phyloP scores from a whole-genome alignment of 1,140 invertebrate genomes.

The Drosophila tristis region DNA sequence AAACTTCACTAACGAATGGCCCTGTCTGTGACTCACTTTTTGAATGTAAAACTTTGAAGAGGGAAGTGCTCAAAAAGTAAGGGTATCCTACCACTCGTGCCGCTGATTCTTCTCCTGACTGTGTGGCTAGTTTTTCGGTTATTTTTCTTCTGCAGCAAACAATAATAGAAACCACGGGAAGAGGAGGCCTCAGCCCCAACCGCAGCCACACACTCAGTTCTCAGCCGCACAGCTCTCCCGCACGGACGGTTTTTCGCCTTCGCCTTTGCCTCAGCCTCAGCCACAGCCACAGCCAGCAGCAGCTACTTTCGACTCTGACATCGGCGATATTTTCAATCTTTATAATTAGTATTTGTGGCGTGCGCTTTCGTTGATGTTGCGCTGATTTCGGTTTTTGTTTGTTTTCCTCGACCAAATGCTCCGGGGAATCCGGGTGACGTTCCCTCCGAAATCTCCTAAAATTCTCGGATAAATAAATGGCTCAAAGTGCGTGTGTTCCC shows the following conservation, averaged over 20 bases:
- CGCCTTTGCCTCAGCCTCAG: conserved; percentile 52
- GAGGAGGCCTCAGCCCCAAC: conserved; percentile 11
- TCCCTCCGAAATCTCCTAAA: not conserved
- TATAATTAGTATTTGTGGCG: conserved; percentile 83
- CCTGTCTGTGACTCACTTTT: too few species aligned
- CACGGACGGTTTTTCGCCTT: conserved; percentile 43
- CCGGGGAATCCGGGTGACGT: conserved; percentile 19
- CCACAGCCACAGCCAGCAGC: conserved; percentile 34
- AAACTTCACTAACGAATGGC: too few species aligned
- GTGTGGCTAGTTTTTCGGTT: conserved; percentile 45
- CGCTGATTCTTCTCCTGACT: conserved; percentile 15
- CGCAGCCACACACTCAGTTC: conserved; percentile 31
- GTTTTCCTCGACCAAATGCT: conserved; percentile 28
- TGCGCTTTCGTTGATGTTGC: conserved; percentile 81
- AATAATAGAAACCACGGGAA: conserved; percentile 70
- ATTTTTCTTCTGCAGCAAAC: conserved; percentile 61
- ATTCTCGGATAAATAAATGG: conserved; percentile 36
- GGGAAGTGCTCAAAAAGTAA: not conserved
- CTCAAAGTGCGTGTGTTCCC: conserved; percentile 58
- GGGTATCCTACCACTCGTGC: conserved; percentile 8
- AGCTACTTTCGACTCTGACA: conserved; percentile 53
- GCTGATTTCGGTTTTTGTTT: conserved; percentile 75
- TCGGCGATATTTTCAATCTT: conserved; percentile 79
- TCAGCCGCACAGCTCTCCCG: conserved; percentile 60
- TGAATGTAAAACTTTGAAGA: not conserved